phyloP scores from a whole-genome alignment of 2,797 vertebrate species.

The Alauda arvensis region DNA sequence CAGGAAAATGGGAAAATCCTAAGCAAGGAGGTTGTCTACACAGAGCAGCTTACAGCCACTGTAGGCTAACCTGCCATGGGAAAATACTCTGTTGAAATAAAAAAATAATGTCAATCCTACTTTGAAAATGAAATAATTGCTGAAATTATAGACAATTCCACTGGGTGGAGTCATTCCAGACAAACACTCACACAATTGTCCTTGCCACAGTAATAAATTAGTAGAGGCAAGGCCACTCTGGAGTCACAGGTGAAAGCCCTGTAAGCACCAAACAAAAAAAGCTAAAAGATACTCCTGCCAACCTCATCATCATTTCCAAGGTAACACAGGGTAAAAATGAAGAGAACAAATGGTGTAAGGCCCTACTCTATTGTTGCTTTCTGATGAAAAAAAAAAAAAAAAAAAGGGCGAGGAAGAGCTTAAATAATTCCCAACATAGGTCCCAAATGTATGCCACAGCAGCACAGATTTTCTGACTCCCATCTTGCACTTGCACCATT shows the following conservation, averaged over 20 bases:
- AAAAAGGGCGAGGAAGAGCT: background rate
- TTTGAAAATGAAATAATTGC: conserved; percentile 17
- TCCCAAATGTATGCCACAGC: background rate
- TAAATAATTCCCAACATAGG: background rate
- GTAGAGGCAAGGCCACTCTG: background rate
- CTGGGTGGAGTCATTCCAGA: background rate
- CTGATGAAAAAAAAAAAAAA: background rate
- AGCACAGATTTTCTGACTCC: background rate
- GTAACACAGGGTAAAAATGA: background rate
- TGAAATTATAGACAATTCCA: background rate
- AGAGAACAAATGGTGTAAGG: background rate
- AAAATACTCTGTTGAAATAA: background rate
- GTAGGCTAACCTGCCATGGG: background rate
- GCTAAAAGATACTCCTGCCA: background rate
- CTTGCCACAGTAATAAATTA: background rate
- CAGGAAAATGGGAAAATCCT: background rate
- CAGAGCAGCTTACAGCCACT: background rate
- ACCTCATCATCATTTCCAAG: background rate
- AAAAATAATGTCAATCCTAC: background rate
- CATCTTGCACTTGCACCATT: background rate
- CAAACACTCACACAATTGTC: background rate
- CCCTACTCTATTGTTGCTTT: background rate
- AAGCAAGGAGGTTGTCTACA: background rate
- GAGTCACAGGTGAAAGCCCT: background rate
- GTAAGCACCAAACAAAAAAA: background rate